These are phyloP conservation scores for Prionace glauca DNA, from an alignment of 2,797 vertebrate genomes.

Conservation along the genomic window DNA sequence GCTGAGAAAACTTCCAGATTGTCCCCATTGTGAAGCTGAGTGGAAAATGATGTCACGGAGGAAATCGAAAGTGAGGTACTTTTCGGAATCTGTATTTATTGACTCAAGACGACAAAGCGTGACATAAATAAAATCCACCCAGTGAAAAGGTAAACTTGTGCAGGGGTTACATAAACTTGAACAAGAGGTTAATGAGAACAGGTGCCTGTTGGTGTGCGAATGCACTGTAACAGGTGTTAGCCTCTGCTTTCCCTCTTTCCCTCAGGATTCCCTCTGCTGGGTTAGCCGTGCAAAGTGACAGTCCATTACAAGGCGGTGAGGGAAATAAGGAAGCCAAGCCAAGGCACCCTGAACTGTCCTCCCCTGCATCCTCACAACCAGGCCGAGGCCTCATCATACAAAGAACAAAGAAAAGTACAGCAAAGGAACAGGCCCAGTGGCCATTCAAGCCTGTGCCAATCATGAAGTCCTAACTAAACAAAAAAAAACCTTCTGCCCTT, in stretches of 20 bases:
- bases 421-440: too few relatives aligned
- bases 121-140: background rate
- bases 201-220: background rate
- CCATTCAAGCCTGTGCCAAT: too few relatives aligned
- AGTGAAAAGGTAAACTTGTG: constrained; percentile 13
- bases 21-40: constrained; percentile 23
- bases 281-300: background rate
- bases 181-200: constrained; percentile 11
- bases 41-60: constrained; percentile 12
- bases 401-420: too few relatives aligned
- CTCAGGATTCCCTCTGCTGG: background rate
- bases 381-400: too few relatives aligned
- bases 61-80: constrained; percentile 10
- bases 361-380: background rate
- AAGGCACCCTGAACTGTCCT: background rate
- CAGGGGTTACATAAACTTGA: constrained; percentile 13
- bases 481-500: too few relatives aligned
- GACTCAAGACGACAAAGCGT: background rate
- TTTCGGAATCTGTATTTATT: constrained; percentile 25
- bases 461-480: too few relatives aligned
- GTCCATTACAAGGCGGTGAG: background rate
- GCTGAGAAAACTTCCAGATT: constrained; percentile 29
- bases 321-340: background rate
- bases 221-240: background rate
- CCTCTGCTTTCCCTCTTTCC: background rate